These are phyloP conservation scores for Diploscapter pachys DNA, from an alignment of 1,140 invertebrate genomes.

Conservation along the genomic window DNA sequence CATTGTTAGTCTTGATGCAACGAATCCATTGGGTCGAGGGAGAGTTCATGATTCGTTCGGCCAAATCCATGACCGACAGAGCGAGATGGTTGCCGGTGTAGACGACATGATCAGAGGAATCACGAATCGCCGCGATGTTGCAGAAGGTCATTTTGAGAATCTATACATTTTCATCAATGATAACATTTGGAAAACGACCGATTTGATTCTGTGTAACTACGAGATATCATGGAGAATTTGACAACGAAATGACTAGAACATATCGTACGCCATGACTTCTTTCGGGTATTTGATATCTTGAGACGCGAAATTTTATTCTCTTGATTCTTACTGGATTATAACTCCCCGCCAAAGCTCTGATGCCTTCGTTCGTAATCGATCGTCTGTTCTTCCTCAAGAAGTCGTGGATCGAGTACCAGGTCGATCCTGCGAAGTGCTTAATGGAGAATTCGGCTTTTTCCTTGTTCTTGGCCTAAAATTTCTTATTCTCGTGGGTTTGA, in stretches of 20 bases:
- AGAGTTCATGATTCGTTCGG: conserved; percentile 8
- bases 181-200: not conserved
- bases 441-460: conserved; percentile 26
- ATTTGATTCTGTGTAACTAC: too few species aligned
- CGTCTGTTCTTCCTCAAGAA: conserved; percentile 28
- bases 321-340: conserved; percentile 15
- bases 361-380: not conserved
- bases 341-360: conserved; percentile 16
- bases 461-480: conserved; percentile 19
- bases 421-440: conserved; percentile 24
- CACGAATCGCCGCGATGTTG: not conserved
- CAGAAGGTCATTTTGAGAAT: conserved; percentile 19
- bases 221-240: too few species aligned
- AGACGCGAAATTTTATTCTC: too few species aligned
- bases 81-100: not conserved
- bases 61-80: not conserved
- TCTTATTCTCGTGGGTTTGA: not conserved
- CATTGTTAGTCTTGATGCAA: conserved; percentile 91
- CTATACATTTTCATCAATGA: not conserved
- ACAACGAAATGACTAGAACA: too few species aligned
- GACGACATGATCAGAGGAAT: conserved; percentile 7
- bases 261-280: too few species aligned
- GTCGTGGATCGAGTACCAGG: conserved; percentile 29
- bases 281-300: too few species aligned
- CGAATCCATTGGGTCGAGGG: conserved; percentile 65